These are phyloP conservation scores for Gymnocephalus cernua DNA, from an alignment of 2,113 vertebrate genomes.

Conservation along the genomic window DNA sequence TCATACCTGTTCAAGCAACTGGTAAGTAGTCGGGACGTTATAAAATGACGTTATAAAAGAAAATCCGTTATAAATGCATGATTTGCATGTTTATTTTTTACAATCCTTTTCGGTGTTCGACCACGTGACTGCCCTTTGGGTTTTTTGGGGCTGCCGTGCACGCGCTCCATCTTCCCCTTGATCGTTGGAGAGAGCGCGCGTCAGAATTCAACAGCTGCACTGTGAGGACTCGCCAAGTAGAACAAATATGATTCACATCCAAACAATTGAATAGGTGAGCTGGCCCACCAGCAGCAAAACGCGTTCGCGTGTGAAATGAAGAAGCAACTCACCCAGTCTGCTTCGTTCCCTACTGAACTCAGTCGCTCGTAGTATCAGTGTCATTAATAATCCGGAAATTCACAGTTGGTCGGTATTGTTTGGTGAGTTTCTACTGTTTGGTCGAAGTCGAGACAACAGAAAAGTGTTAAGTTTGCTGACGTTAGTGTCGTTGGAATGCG, in stretches of 20 bases:
- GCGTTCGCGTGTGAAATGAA: constrained; percentile 17
- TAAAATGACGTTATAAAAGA: neutral
- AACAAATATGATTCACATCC: constrained; percentile 73
- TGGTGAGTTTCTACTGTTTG: constrained; percentile 78
- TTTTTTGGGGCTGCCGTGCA: constrained; percentile 56
- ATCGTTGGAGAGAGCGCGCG: constrained; percentile 62
- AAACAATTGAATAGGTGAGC: constrained; percentile 77
- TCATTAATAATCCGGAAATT: constrained; percentile 73
- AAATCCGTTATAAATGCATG: neutral
- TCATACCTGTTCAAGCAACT: neutral
- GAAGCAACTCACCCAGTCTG: constrained; percentile 28
- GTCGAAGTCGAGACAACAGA: constrained; percentile 37
- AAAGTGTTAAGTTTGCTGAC: constrained; percentile 10
- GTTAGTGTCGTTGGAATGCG: constrained; percentile 10
- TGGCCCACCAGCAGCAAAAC: constrained; percentile 10
- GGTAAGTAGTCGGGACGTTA: neutral
- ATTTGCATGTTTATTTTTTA: neutral
- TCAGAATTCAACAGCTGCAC: constrained; percentile 85
- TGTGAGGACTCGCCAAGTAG: constrained; percentile 77
- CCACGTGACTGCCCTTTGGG: constrained; percentile 69
- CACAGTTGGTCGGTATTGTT: constrained; percentile 77
- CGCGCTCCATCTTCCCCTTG: constrained; percentile 75
- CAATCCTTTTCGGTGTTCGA: constrained; percentile 28
- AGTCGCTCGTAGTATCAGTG: constrained; percentile 35
- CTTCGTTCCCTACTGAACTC: neutral